Evolutionary conservation across 2,113 vertebrate genomes (phyloP), one percentile per base, ranked within the genome.

Genomic region (Phylloscopus trochiloides): DNA sequence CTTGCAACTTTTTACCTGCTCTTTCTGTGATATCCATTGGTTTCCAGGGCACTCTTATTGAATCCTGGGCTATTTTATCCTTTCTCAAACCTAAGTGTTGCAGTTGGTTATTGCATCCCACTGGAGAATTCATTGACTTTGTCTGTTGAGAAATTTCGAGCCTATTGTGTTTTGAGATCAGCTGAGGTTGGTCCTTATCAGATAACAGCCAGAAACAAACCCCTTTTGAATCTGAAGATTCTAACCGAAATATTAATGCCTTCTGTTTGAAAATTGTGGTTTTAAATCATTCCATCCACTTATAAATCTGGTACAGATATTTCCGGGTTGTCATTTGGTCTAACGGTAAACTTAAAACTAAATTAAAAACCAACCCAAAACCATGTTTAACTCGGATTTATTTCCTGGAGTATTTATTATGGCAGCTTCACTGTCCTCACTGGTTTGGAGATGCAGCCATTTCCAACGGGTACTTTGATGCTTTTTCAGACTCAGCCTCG

Each of bases 401-500:
- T 63, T 90, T 90, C 34, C 18, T 66, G 66, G 12, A 42, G 6
- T 70, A 38, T 81, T 71, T 65, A 34, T 67, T 55, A 7, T 18
- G 54, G 54, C 19, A 89, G 14, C 25, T 54, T 48, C 40, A 14
- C 38, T 59, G 29, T 87, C 24, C 29, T 40, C 36, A 31, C 31
- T 71, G 38, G 14, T 71, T 84, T 79, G 43, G 25, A 87, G 25
- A 11, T 82, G 66, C 25, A 66, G 48, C 22, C 3, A 0, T 52
- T 95, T 40, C 47, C 13, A 48, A 4, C 9, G n/a, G 17, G 8
- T 70, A 2, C 38, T 85, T 28, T 77, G 28, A 6, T 92, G 66
- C 32, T 77, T 66, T 98, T 98, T 65, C 96, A 99, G 99, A 99
- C 92, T 98, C 94, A 1, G 62, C 97, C 45, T 85, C 91, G 2